Conservation (phyloP, 2,888 invertebrate species). For the Stegana nigrithorax region DNA sequence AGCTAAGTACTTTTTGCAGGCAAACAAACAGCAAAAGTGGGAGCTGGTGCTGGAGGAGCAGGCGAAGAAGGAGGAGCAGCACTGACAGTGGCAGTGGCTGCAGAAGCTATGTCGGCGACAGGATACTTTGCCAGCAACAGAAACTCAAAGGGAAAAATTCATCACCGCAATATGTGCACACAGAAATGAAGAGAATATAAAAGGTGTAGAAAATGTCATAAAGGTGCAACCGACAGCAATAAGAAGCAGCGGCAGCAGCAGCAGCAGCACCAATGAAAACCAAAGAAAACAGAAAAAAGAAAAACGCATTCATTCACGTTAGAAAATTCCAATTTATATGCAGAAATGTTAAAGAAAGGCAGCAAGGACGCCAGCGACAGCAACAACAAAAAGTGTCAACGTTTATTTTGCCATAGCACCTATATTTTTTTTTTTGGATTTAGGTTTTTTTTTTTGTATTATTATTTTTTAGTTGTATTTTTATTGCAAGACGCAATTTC, state of each 20-base stretch:
- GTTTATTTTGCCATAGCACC: background rate
- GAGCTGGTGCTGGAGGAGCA: too few relatives aligned
- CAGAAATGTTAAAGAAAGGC: constrained; percentile 52
- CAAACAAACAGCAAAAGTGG: constrained; percentile 14
- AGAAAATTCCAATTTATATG: constrained; percentile 68
- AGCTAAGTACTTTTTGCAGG: constrained; percentile 53
- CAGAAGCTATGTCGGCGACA: background rate
- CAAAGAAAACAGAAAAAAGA: too few relatives aligned
- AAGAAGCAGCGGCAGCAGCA: constrained; percentile 30
- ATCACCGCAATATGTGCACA: constrained; percentile 57
- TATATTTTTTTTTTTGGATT: constrained; percentile 47
- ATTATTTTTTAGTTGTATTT: constrained; percentile 6
- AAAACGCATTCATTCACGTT: constrained; percentile 19
- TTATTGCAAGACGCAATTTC: constrained; percentile 59
- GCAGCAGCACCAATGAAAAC: constrained; percentile 19
- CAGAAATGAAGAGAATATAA: constrained; percentile 24
- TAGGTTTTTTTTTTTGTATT: constrained; percentile 20
- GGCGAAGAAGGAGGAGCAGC: background rate
- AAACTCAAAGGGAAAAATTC: constrained; percentile 63
- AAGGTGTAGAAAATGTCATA: constrained; percentile 63
- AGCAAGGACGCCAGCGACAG: constrained; percentile 26
- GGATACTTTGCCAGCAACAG: background rate
- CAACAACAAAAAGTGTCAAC: too few relatives aligned
- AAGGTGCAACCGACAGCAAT: constrained; percentile 64
- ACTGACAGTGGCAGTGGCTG: background rate